Conservation (phyloP, 2,888 invertebrate genomes). For the Drosophila incognita region DNA sequence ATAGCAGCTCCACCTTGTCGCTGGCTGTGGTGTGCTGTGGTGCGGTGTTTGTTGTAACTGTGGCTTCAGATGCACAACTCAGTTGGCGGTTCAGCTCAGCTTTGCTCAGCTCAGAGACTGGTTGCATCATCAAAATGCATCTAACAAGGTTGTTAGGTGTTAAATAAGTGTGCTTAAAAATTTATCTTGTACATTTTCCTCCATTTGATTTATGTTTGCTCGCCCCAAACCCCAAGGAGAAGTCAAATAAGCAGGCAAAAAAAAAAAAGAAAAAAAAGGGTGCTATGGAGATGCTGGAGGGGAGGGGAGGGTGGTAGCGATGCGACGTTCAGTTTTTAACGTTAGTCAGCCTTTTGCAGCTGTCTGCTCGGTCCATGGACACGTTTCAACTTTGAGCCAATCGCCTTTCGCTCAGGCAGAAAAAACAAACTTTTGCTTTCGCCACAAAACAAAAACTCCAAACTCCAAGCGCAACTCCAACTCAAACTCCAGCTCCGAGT, state of each 20-base stretch:
- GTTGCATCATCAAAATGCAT: slow-evolving; percentile 78
- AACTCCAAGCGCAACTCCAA: slow-evolving; percentile 9
- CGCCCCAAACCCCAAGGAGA: slow-evolving; percentile 41
- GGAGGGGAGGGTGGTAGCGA: neutral
- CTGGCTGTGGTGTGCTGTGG: slow-evolving; percentile 18
- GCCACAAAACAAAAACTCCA: slow-evolving; percentile 48
- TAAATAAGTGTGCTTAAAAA: slow-evolving; percentile 82
- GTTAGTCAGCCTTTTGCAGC: slow-evolving; percentile 51
- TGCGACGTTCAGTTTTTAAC: slow-evolving; percentile 14
- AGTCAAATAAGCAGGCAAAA: slow-evolving; percentile 55
- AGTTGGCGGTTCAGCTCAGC: slow-evolving; percentile 4
- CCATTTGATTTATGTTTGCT: slow-evolving; percentile 80
- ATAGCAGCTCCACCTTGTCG: slow-evolving; percentile 62
- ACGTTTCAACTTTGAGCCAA: slow-evolving; percentile 56
- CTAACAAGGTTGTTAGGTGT: slow-evolving; percentile 83
- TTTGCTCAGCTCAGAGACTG: slow-evolving; percentile 36
- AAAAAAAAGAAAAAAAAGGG: neutral
- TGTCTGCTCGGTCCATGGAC: slow-evolving; percentile 48
- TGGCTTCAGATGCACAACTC: slow-evolving; percentile 18
- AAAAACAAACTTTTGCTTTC: slow-evolving; percentile 72
- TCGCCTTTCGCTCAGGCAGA: slow-evolving; percentile 64
- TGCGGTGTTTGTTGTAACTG: slow-evolving; percentile 16
- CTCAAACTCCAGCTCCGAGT: slow-evolving; percentile 5
- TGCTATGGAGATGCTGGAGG: neutral
- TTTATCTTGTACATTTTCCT: slow-evolving; percentile 83